phyloP scores from a whole-genome alignment of 2,797 vertebrate species.

The Hoplostethus atlanticus region DNA sequence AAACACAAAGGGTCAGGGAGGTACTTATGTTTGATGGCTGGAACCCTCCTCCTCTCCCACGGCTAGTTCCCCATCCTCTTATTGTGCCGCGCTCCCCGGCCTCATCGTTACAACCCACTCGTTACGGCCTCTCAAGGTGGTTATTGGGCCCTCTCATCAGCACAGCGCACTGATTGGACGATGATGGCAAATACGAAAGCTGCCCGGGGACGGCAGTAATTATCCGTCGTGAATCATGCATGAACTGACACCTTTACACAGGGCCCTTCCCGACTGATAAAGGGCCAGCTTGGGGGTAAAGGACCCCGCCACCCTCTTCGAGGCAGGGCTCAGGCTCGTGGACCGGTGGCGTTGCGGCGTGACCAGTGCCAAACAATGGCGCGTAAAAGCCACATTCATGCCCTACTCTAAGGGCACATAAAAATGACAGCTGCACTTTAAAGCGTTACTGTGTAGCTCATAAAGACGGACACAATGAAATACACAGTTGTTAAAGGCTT shows the following conservation, averaged over 20 bases:
- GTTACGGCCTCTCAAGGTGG: constrained; percentile 61
- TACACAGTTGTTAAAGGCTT: constrained; percentile 57
- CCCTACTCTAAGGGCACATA: constrained; percentile 61
- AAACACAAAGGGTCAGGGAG: constrained; percentile 37
- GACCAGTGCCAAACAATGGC: constrained; percentile 43
- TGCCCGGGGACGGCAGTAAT: constrained; percentile 75
- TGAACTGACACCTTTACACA: constrained; percentile 78
- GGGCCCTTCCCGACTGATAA: constrained; percentile 78
- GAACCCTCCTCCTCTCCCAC: constrained; percentile 23
- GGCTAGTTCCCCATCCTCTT: constrained; percentile 37
- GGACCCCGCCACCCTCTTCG: constrained; percentile 34
- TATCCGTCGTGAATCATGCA: constrained; percentile 76
- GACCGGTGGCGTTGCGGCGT: constrained; percentile 14
- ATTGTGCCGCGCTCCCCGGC: constrained; percentile 34
- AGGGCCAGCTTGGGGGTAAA: constrained; percentile 56
- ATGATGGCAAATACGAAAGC: constrained; percentile 52
- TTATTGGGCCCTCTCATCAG: constrained; percentile 57
- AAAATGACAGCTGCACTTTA: constrained; percentile 80
- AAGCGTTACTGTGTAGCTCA: constrained; percentile 59
- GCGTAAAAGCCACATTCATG: constrained; percentile 66
- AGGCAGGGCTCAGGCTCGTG: constrained; percentile 28
- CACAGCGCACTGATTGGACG: constrained; percentile 24
- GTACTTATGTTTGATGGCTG: constrained; percentile 55
- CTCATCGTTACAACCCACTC: constrained; percentile 45
- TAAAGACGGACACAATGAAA: constrained; percentile 61